Conservation (phyloP, 2,113 vertebrate genomes). For the Ctenomys sociabilis region DNA sequence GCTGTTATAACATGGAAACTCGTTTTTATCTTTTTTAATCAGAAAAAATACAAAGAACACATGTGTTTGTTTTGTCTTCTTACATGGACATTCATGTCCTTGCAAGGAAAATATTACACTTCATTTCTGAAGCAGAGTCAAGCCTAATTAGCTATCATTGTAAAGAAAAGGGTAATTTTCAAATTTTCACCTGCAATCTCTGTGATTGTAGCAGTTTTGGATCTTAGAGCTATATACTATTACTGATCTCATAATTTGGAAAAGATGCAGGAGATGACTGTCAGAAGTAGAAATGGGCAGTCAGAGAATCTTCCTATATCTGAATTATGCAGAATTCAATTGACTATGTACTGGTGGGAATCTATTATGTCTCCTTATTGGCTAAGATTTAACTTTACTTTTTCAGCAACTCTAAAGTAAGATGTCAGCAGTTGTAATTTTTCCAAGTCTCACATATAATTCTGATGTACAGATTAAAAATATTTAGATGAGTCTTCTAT, state of each 20-base stretch:
- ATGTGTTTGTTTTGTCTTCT: not conserved
- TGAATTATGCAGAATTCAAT: not conserved
- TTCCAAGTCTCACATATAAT: not conserved
- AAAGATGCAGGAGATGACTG: not conserved
- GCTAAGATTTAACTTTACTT: conserved; percentile 5
- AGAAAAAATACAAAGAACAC: not conserved
- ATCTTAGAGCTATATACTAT: not conserved
- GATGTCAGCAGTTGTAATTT: not conserved
- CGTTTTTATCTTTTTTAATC: not conserved
- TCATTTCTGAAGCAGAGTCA: conserved; percentile 21
- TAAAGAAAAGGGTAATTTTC: not conserved
- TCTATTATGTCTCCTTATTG: not conserved
- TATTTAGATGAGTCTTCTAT: not conserved
- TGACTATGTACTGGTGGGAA: not conserved
- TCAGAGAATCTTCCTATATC: not conserved
- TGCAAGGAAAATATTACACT: not conserved
- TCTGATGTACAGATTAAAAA: not conserved
- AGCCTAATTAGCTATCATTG: not conserved
- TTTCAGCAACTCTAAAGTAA: conserved; percentile 6
- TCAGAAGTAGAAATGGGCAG: not conserved
- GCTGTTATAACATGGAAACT: not conserved
- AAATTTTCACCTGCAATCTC: not conserved
- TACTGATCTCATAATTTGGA: not conserved
- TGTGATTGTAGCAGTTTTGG: not conserved
- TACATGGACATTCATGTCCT: not conserved